Percentiles rank a stretch among this genome's conserved stretches.
Conservation (phyloP, 1,140 invertebrate species). For the Psix sp. region DNA sequence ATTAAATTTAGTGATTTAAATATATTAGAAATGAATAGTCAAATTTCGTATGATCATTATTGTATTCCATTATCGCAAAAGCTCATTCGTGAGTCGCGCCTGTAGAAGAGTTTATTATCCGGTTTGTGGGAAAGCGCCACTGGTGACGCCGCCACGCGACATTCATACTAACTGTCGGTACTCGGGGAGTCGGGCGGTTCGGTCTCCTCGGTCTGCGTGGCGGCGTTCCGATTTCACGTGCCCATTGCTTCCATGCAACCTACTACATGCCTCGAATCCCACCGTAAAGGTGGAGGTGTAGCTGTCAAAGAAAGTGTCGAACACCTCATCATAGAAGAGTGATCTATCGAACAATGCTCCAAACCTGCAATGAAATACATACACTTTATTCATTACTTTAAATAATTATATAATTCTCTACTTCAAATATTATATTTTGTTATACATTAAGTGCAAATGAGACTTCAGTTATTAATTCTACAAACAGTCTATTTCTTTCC, state of each 20-base stretch:
- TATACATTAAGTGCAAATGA: no score
- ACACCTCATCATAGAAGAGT: slow-evolving; percentile 72
- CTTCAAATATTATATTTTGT: no score
- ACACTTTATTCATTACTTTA: slow-evolving; percentile 1
- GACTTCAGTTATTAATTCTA: no score
- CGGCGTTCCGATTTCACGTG: slow-evolving; percentile 74
- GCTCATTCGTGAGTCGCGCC: no score
- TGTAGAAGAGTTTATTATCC: not conserved
- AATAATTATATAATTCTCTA: no score
- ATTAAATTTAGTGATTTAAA: no score
- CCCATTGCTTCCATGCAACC: slow-evolving; percentile 58
- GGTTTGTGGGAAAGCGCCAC: slow-evolving; percentile 15
- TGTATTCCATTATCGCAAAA: no score
- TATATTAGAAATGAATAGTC: no score
- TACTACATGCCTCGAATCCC: slow-evolving; percentile 68
- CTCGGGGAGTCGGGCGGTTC: slow-evolving; percentile 62
- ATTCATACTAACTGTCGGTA: slow-evolving; percentile 71
- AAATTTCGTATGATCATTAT: no score
- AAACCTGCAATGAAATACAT: slow-evolving; percentile 64
- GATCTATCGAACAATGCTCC: slow-evolving; percentile 73
- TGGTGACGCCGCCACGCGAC: slow-evolving; percentile 71
- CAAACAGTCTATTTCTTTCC: no score
- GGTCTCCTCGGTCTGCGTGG: slow-evolving; percentile 73
- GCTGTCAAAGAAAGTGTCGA: slow-evolving; percentile 71
- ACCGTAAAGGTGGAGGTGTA: slow-evolving; percentile 72